phyloP scores from a whole-genome alignment of 2,113 vertebrate genomes.

The Callorhinus ursinus region DNA sequence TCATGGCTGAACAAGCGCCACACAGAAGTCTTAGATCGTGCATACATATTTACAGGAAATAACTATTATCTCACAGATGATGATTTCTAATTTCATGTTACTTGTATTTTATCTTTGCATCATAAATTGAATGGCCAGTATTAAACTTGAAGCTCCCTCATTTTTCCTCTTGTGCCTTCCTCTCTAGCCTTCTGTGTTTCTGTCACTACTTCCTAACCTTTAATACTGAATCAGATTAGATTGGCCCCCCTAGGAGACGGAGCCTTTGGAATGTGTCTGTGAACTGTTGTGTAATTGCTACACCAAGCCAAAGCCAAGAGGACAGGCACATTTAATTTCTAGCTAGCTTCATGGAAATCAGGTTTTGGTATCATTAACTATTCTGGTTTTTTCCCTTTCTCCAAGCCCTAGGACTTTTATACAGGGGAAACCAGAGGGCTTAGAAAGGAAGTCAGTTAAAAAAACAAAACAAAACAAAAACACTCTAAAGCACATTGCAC shows the following conservation, averaged over 20 bases:
- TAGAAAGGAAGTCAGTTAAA: constrained; percentile 11
- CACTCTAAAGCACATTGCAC: neutral
- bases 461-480: neutral
- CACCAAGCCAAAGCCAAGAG: neutral
- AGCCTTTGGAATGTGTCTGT: neutral
- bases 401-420: neutral
- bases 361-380: neutral
- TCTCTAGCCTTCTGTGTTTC: neutral
- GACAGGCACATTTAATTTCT: neutral
- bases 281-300: neutral
- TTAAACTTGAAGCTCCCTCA: neutral
- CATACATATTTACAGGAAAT: neutral
- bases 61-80: neutral
- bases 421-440: constrained; percentile 8
- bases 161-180: neutral
- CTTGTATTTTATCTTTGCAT: neutral
- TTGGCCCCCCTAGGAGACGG: neutral
- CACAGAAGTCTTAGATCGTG: neutral
- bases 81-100: neutral
- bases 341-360: neutral
- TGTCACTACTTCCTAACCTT: neutral
- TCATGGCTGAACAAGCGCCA: neutral
- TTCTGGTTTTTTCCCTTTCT: neutral
- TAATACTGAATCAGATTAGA: neutral
- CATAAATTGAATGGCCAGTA: neutral